phyloP scores from a whole-genome alignment of 92 coral and sea anemone genomes.

The Phenganax subtilis region DNA sequence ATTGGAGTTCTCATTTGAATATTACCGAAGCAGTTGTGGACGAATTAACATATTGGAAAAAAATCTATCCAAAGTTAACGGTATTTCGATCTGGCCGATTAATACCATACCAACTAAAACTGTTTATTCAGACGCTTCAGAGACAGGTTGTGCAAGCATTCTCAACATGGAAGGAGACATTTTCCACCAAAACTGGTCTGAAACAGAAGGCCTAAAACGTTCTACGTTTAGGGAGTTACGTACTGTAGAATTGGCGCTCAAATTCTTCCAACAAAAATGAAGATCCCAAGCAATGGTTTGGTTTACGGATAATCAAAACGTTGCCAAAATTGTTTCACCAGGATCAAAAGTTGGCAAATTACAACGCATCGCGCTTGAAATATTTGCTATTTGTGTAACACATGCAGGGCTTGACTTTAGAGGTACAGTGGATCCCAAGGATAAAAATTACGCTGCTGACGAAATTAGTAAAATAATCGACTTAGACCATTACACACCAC shows the following conservation, averaged over 20 bases:
- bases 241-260: slow-evolving; percentile 46
- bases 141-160: no score
- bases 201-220: slow-evolving; percentile 36
- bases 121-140: slow-evolving; percentile 24
- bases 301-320: slow-evolving; percentile 49
- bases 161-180: no score
- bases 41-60: slow-evolving; percentile 40
- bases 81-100: slow-evolving; percentile 42
- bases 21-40: slow-evolving; percentile 17
- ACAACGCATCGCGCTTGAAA: slow-evolving; percentile 40
- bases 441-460: slow-evolving; percentile 41
- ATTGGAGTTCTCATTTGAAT: slow-evolving; percentile 33
- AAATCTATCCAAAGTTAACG: slow-evolving; percentile 35
- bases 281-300: slow-evolving; percentile 41
- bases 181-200: slow-evolving; percentile 37
- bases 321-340: slow-evolving; percentile 36
- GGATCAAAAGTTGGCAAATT: slow-evolving; percentile 49
- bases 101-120: slow-evolving; percentile 32
- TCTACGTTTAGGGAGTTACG: slow-evolving; percentile 50
- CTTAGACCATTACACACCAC: slow-evolving; percentile 41
- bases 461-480: slow-evolving; percentile 48
- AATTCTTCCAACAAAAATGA: slow-evolving; percentile 34
- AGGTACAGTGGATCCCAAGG: slow-evolving; percentile 50
- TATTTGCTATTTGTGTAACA: slow-evolving; percentile 30
- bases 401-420: slow-evolving; percentile 33